Evolutionary conservation across 2,888 invertebrate species (phyloP).

Genomic region (Ditula angustiorana): DNA sequence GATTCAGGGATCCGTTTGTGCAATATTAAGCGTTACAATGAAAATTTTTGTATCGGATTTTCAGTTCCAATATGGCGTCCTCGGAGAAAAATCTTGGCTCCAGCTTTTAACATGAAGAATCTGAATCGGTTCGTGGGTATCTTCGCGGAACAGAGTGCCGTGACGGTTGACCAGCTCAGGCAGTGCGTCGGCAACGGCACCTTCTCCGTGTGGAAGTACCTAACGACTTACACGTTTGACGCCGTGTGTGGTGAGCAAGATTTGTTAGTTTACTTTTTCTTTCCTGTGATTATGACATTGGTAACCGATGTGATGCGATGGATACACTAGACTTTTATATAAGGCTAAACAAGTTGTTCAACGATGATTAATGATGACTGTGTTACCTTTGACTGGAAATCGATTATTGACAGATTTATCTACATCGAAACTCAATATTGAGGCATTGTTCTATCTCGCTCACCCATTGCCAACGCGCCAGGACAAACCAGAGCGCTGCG

Average conservation of each 20-base stretch:
- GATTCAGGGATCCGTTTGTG: no score
- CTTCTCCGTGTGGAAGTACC: conserved; percentile 41
- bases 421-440: no score
- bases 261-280: background rate
- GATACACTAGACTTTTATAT: no score
- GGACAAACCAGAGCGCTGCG: no score
- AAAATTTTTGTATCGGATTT: background rate
- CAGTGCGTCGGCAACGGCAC: conserved; percentile 20
- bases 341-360: no score
- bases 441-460: no score
- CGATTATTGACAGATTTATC: no score
- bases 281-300: background rate
- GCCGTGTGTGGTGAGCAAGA: conserved; percentile 42
- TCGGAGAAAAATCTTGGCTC: conserved; percentile 42
- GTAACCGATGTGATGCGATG: background rate
- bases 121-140: conserved; percentile 40
- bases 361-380: no score
- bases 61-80: conserved; percentile 44
- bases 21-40: no score
- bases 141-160: conserved; percentile 39
- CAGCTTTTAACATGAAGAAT: conserved; percentile 43
- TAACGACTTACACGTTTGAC: conserved; percentile 43
- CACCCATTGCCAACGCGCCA: no score
- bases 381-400: no score
- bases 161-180: conserved; percentile 31